Percentiles rank a stretch among this genome's conserved stretches.
These are phyloP conservation scores for Hyles lineata DNA, from an alignment of 2,888 invertebrate genomes.

Conservation along the genomic window DNA sequence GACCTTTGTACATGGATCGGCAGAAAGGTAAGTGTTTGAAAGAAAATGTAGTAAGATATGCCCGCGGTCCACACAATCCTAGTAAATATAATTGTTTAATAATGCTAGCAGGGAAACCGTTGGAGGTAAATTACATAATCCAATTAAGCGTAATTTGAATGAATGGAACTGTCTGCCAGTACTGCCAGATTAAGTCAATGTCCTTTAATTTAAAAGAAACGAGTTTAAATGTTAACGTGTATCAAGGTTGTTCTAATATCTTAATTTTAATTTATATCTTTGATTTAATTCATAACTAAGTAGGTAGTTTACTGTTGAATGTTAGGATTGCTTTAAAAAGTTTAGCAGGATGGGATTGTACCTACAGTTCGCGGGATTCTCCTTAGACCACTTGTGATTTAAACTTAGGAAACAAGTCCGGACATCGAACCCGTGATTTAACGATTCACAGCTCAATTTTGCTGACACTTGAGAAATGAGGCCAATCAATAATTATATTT, in stretches of 20 bases:
- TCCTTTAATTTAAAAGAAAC: background rate
- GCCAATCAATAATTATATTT: too few relatives aligned
- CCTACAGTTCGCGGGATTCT: too few relatives aligned
- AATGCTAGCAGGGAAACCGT: background rate
- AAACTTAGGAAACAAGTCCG: too few relatives aligned
- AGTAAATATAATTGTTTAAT: too few relatives aligned
- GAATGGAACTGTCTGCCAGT: background rate
- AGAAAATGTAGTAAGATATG: background rate
- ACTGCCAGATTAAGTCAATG: background rate
- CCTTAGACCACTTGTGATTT: too few relatives aligned
- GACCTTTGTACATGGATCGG: conserved; percentile 79
- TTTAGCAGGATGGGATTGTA: too few relatives aligned
- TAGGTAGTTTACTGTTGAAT: too few relatives aligned
- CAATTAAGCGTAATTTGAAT: background rate
- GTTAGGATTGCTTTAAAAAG: too few relatives aligned
- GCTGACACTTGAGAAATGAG: too few relatives aligned
- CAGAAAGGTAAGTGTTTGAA: conserved; percentile 63
- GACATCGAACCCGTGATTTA: too few relatives aligned
- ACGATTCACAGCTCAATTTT: too few relatives aligned
- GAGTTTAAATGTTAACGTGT: background rate
- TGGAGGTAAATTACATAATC: background rate
- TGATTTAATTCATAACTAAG: background rate
- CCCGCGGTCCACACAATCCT: too few relatives aligned
- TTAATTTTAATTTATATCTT: background rate
- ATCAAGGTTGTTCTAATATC: background rate